Conservation (phyloP, 1,140 invertebrate species). For the Radopholus similis region DNA sequence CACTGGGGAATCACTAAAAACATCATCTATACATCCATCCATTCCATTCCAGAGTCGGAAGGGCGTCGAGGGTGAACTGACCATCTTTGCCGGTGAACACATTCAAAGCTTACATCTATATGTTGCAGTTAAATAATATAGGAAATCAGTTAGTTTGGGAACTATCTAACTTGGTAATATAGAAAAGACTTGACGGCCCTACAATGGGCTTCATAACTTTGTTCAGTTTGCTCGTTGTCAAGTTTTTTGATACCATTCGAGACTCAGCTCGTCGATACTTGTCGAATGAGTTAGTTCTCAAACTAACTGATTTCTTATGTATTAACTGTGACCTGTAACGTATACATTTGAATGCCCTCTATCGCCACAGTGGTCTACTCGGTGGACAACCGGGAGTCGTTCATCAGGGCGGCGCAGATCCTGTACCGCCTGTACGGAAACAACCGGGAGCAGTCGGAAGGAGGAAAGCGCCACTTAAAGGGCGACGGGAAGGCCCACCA, state of each 20-base stretch:
- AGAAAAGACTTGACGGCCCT: no score
- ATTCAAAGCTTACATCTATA: background rate
- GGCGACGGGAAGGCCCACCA: background rate
- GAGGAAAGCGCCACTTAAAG: background rate
- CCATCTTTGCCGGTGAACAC: constrained; percentile 16
- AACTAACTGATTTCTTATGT: background rate
- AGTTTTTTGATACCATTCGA: no score
- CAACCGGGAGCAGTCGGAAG: no score
- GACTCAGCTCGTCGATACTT: no score
- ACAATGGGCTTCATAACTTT: no score
- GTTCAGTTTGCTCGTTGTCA: no score
- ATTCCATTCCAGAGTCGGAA: constrained; percentile 12
- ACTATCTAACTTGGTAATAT: no score
- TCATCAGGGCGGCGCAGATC: constrained; percentile 42
- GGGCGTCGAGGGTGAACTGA: constrained; percentile 8
- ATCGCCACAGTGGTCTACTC: constrained; percentile 48
- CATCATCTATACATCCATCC: background rate
- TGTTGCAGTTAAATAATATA: no score
- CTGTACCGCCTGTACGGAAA: constrained; percentile 43
- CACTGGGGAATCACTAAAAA: background rate
- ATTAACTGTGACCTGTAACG: no score
- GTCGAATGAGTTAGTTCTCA: background rate
- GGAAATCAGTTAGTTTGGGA: no score
- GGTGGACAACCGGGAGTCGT: constrained; percentile 48
- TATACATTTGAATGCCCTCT: constrained; percentile 29